These are phyloP conservation scores for Drosophila kambysellisi DNA, from an alignment of 2,888 invertebrate genomes.

Conservation along the genomic window DNA sequence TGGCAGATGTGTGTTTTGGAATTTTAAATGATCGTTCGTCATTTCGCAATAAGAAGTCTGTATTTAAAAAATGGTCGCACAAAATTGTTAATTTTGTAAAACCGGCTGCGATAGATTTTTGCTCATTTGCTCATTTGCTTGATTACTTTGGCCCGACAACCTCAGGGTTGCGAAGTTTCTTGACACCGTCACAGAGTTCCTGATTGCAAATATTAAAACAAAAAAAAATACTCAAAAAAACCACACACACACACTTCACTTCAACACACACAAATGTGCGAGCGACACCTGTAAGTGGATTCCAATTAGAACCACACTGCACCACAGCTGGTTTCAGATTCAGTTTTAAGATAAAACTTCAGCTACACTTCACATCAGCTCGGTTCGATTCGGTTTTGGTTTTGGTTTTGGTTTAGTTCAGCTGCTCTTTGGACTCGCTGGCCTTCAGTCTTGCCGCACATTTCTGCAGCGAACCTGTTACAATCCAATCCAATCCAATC, in stretches of 20 bases:
- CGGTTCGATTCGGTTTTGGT: too few relatives aligned
- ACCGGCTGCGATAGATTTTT: conserved; percentile 44
- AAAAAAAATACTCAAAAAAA: conserved; percentile 6
- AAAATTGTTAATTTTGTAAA: conserved; percentile 41
- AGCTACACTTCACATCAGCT: conserved; percentile 7
- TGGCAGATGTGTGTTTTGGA: conserved; percentile 37
- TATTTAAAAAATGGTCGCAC: conserved; percentile 36
- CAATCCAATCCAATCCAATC: conserved; percentile 30
- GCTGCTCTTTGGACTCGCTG: conserved; percentile 20
- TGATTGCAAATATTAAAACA: conserved; percentile 21
- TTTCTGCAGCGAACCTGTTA: conserved; percentile 55
- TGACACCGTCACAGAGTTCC: conserved; percentile 58
- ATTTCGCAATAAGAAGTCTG: conserved; percentile 49
- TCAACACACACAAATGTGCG: conserved; percentile 17
- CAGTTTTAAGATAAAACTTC: conserved; percentile 16
- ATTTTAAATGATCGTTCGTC: conserved; percentile 29
- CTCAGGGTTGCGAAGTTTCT: conserved; percentile 74
- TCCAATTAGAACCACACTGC: conserved; percentile 36
- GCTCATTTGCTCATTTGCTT: conserved; percentile 8
- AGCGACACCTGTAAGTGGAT: conserved; percentile 44
- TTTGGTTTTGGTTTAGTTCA: not conserved
- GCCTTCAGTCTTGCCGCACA: conserved; percentile 47
- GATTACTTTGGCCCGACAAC: conserved; percentile 29
- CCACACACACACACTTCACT: not conserved
- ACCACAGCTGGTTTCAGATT: conserved; percentile 1